A percentile compares a stretch with the other conserved stretches of the same genome.
Conservation (phyloP, 2,797 vertebrate species). For the Tinamus major region DNA sequence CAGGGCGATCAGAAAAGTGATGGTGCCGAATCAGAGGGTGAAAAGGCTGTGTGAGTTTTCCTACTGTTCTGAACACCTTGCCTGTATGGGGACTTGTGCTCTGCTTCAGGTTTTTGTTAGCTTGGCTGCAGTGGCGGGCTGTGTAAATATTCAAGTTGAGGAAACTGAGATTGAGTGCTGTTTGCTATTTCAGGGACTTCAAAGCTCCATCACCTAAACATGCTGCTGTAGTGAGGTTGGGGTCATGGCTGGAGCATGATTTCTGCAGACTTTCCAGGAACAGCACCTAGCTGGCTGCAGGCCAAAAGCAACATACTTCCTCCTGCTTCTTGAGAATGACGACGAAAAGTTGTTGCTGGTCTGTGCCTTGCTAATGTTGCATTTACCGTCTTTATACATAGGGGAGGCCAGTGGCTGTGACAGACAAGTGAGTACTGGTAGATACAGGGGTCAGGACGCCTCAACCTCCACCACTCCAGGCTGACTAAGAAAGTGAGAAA, state of each 20-base stretch:
- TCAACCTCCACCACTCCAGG: background rate
- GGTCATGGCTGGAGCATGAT: slow-evolving; percentile 19
- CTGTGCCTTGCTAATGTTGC: background rate
- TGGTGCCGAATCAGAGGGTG: rapidly evolving
- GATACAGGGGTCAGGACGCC: background rate
- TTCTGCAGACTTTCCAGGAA: slow-evolving; percentile 62
- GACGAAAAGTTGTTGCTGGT: background rate
- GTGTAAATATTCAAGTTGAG: slow-evolving; percentile 59
- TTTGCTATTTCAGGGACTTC: slow-evolving; percentile 61
- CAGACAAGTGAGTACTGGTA: background rate
- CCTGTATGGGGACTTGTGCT: background rate
- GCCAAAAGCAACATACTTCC: slow-evolving; percentile 14
- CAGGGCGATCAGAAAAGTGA: background rate
- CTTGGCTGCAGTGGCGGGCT: slow-evolving; percentile 59
- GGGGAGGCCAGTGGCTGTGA: background rate
- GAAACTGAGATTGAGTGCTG: slow-evolving; percentile 60
- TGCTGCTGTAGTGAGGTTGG: slow-evolving; percentile 34
- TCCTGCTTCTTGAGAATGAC: background rate
- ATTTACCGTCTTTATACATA: background rate
- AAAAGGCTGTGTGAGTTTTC: background rate
- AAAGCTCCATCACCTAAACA: slow-evolving; percentile 65
- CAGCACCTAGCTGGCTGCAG: slow-evolving; percentile 12
- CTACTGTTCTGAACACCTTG: background rate
- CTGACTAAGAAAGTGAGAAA: background rate
- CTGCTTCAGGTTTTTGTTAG: slow-evolving; percentile 52